Percentiles rank a stretch among this genome's conserved stretches.
These are phyloP conservation scores for Cataglyphis albicans DNA, from an alignment of 2,888 invertebrate genomes.

Conservation along the genomic window DNA sequence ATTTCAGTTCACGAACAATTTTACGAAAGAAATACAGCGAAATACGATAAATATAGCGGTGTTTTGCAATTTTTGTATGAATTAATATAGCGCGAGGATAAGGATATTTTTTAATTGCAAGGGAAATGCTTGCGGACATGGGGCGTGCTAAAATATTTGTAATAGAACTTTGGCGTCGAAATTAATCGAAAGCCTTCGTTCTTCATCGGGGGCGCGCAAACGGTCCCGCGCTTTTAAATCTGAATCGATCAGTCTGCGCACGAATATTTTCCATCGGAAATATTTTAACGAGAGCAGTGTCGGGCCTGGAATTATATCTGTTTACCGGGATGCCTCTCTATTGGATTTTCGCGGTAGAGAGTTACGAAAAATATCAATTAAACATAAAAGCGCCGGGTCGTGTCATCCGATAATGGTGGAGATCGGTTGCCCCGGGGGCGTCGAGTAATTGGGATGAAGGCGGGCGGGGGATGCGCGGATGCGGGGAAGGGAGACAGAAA, in stretches of 20 bases:
- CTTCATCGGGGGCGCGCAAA: background rate
- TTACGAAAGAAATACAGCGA: background rate
- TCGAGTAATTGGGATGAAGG: constrained; percentile 80
- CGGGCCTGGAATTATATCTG: constrained; percentile 83
- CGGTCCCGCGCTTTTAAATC: constrained; percentile 52
- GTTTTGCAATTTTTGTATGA: constrained; percentile 5
- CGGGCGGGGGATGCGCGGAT: background rate
- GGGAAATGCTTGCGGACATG: constrained; percentile 26
- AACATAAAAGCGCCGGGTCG: constrained; percentile 85
- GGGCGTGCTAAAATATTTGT: constrained; percentile 49
- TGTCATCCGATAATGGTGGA: constrained; percentile 85
- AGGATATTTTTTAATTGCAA: constrained; percentile 43
- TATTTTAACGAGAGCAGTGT: constrained; percentile 83
- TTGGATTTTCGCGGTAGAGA: constrained; percentile 80
- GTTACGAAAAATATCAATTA: constrained; percentile 86
- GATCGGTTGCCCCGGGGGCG: constrained; percentile 79
- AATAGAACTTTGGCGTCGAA: constrained; percentile 47
- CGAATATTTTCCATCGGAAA: constrained; percentile 75
- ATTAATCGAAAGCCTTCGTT: constrained; percentile 36
- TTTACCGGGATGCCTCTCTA: constrained; percentile 74
- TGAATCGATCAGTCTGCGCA: constrained; percentile 35
- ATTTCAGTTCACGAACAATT: background rate
- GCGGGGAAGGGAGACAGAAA: background rate
- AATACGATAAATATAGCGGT: background rate
- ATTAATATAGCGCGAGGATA: constrained; percentile 5